These are phyloP conservation scores for Edolisoma coerulescens DNA, from an alignment of 2,113 vertebrate genomes.

Conservation along the genomic window DNA sequence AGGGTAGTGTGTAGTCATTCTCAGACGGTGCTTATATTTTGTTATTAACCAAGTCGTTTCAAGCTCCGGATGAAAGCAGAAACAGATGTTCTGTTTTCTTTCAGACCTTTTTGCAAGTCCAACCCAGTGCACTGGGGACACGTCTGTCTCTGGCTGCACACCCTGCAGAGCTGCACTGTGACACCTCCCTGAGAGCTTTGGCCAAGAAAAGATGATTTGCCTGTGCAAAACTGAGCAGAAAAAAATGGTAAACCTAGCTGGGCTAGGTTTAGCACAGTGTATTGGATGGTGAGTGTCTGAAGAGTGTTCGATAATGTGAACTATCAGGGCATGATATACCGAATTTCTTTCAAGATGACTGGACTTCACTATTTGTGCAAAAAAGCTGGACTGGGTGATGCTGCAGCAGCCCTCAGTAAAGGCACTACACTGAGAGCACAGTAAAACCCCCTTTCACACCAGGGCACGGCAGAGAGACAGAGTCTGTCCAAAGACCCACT, in stretches of 20 bases:
- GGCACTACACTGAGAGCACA: not conserved
- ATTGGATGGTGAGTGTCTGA: not conserved
- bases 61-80: not conserved
- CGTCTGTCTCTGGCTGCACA: rapidly evolving
- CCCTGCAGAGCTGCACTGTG: not conserved
- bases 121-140: not conserved
- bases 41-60: not conserved
- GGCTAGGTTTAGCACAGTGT: not conserved
- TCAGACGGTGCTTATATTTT: not conserved
- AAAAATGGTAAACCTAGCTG: not conserved
- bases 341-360: not conserved
- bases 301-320: not conserved
- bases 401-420: not conserved
- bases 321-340: not conserved
- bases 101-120: not conserved
- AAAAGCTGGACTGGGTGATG: not conserved
- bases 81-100: not conserved
- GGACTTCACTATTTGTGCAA: not conserved
- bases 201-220: not conserved
- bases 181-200: not conserved
- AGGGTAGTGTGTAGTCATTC: not conserved
- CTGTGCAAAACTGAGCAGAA: not conserved
- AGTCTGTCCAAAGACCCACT: not conserved
- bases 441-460: not conserved
- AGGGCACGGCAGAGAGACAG: not conserved